phyloP scores from a whole-genome alignment of 37 sponge, comb jelly and placozoan genomes.

The Oopsacas minuta region DNA sequence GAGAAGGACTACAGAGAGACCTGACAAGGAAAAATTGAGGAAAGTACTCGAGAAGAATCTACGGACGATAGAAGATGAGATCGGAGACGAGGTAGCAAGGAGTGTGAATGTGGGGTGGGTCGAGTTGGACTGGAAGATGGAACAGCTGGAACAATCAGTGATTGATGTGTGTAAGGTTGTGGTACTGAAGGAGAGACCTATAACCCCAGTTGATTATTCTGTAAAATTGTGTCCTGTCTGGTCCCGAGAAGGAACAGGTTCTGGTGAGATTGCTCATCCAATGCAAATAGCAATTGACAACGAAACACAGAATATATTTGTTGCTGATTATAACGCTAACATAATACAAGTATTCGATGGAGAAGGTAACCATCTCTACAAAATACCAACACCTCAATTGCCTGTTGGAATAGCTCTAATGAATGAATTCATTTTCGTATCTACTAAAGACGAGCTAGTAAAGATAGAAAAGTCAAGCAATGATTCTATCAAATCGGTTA shows the following conservation, averaged over 20 bases:
- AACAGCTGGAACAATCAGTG: background rate
- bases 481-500: background rate
- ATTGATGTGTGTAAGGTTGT: background rate
- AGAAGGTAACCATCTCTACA: background rate
- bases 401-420: background rate
- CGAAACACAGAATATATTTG: background rate
- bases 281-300: background rate
- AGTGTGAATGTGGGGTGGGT: background rate
- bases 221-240: background rate
- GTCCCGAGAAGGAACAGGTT: background rate
- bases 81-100: background rate
- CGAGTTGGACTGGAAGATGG: background rate
- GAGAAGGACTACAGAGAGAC: background rate
- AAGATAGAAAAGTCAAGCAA: background rate
- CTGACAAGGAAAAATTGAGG: background rate
- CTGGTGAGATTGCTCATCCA: background rate
- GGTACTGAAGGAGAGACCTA: background rate
- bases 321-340: background rate
- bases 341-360: background rate
- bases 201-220: background rate
- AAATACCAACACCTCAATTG: background rate
- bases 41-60: background rate
- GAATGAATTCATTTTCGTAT: background rate
- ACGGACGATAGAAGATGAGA: background rate
- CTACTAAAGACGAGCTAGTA: background rate